phyloP scores from a whole-genome alignment of 2,888 invertebrate genomes.

The Ochlodes sylvanus region DNA sequence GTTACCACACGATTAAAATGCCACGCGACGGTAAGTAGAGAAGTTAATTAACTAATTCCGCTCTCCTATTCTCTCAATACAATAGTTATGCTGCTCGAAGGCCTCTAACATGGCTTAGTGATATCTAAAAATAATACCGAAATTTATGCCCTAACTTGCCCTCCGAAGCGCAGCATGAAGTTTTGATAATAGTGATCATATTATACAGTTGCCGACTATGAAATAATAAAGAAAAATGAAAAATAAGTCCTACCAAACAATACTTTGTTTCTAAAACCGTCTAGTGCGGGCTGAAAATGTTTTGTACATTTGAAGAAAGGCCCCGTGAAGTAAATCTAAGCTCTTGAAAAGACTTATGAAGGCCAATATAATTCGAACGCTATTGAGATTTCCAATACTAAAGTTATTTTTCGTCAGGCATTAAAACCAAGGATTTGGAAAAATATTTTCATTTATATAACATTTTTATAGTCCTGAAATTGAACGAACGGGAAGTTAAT shows the following conservation, averaged over 20 bases:
- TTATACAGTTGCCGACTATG: too few species aligned
- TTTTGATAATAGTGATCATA: too few species aligned
- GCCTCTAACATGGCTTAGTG: too few species aligned
- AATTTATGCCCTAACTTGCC: too few species aligned
- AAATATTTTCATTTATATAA: neutral
- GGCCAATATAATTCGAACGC: conserved; percentile 28
- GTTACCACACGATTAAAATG: too few species aligned
- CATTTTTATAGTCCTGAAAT: neutral
- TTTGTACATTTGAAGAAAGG: conserved; percentile 25
- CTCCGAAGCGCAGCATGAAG: too few species aligned
- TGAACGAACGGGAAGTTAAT: neutral
- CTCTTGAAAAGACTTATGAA: conserved; percentile 34
- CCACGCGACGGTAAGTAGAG: too few species aligned
- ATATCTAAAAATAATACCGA: too few species aligned
- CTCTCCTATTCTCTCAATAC: too few species aligned
- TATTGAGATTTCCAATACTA: conserved; percentile 28
- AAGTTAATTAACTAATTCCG: too few species aligned
- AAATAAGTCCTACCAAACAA: conserved; percentile 16
- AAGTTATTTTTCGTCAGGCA: conserved; percentile 22
- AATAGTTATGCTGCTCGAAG: too few species aligned
- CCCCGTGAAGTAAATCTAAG: conserved; percentile 34
- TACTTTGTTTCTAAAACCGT: conserved; percentile 21
- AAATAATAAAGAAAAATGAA: too few species aligned
- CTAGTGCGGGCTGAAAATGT: conserved; percentile 20
- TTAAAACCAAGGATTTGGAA: conserved; percentile 14